These are phyloP conservation scores for Aleiodes testaceus DNA, from an alignment of 2,888 invertebrate species.

Conservation along the genomic window DNA sequence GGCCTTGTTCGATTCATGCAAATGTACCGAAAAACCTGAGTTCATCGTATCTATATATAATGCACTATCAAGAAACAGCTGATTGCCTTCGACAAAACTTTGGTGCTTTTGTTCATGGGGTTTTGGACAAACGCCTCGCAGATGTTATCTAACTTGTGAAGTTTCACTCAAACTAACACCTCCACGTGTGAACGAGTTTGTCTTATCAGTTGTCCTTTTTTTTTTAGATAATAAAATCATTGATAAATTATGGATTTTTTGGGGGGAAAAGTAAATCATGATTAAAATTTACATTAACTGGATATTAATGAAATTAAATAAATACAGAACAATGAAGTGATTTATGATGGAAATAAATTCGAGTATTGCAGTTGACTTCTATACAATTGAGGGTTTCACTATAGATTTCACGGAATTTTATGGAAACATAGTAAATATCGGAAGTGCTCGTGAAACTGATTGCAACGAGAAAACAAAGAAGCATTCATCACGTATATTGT, in stretches of 20 bases:
- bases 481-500: background rate
- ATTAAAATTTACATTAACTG: no score
- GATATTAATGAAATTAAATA: background rate
- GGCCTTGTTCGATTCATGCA: slow-evolving; percentile 28
- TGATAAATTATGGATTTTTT: no score
- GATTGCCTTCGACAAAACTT: slow-evolving; percentile 14
- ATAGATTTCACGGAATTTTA: background rate
- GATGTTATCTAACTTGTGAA: slow-evolving; percentile 16
- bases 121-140: slow-evolving; percentile 27
- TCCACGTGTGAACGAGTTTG: background rate
- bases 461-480: background rate
- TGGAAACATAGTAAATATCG: slow-evolving; percentile 11
- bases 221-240: background rate
- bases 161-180: slow-evolving; percentile 12
- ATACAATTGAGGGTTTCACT: background rate
- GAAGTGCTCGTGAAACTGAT: slow-evolving; percentile 18
- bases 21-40: background rate
- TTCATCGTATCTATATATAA: background rate
- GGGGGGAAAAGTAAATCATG: no score
- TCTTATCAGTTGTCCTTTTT: slow-evolving; percentile 4
- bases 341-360: background rate
- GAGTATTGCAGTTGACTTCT: slow-evolving; percentile 26
- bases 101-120: slow-evolving; percentile 15
- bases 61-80: background rate
- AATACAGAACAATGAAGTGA: slow-evolving; percentile 12